Base-by-base conservation (phyloP, 1,140 invertebrate genomes). In the Drosophila biarmipes region DNA sequence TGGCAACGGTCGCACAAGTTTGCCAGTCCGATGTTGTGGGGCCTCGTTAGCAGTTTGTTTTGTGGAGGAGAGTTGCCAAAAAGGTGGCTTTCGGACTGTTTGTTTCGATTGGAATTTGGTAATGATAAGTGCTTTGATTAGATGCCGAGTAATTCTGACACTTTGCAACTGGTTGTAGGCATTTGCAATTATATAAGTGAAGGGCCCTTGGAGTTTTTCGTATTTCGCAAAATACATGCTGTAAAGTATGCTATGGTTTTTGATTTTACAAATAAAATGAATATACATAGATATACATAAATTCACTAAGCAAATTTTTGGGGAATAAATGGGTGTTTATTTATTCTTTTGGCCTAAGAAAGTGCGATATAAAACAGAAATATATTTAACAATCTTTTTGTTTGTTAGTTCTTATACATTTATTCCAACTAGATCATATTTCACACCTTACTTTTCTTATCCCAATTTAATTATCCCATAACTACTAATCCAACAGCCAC, bases 41-140 rank as follows among this genome's bases (percentile, higher is more conserved):
- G 55, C 21, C 51, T 49, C 40, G 55, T 49, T 58, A 61, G 31
- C 55, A 66, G 53, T 71, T 69, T 69, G 68, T 43, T 69, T 69
- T 57, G 63, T 46, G 66, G 49, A 45, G 27, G 24, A 46, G 61
- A 63, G 43, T 49, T 38, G 31, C 52, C 37, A 14, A 14, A 19
- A 27, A 55, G 27, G n/a, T 54, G 43, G 46, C 29, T 15, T 53
- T 14, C 14, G n/a, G 17, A 38, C 34, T 46, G 48, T 54, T 42
- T 43, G 40, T 67, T 69, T 54, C 34, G 40, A 68, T 68, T 54
- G 24, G 49, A 34, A 56, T 27, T 38, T 21, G 21, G 45, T 37
- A 63, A 19, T 43, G 45, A 37, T 21, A 38, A 53, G 35, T 19
- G 59, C 27, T 66, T 52, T 53, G 34, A 68, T 67, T 35, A 54